Evolutionary conservation across 2,113 vertebrate genomes (phyloP), one percentile per base, ranked within the genome.

Genomic region (Alectura lathami): DNA sequence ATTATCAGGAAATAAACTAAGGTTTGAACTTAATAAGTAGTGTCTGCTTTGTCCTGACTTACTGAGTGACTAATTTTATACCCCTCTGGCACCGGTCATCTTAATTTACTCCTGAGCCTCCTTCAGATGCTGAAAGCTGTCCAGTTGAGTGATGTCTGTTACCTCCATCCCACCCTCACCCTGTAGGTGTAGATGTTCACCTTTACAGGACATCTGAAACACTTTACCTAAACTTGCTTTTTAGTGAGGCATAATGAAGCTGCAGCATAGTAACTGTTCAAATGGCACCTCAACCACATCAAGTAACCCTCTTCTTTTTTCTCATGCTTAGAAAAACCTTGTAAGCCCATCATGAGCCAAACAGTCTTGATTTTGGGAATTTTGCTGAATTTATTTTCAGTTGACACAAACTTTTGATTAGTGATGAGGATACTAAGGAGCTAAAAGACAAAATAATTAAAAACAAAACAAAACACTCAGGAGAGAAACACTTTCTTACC

Each of bases 201-300:
- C 69, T 90, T 4, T 62, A 36, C 27, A 34, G 26, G 11, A 6
- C 43, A 21, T 40, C 80, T 83, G 27, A 64, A 75, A 57, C 9
- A 29, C 3, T 26, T 26, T 8, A 45, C 40, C 30, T 62, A 43
- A 67, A 62, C 0, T 1, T 62, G 29, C 9, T 29, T 77, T 57
- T 70, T 38, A 32, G 20, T 84, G 11, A 77, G 23, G 53, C 45
- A 63, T 79, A 47, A 48, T n/a, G 16, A 32, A 82, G 10, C 40
- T 87, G 23, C 43, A 32, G 51, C 24, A 34, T 5, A 30, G 16
- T n/a, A 57, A 42, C 42, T 57, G 40, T 62, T 70, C 50, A 77
- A 75, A 67, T 0, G 2, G 17, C 51, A 74, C n/a, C 16, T 43
- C 11, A 60, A 11, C 43, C 60, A 26, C 0, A 0, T 8, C 0